Percentiles rank a stretch among this genome's conserved stretches.
Evolutionary conservation across 2,888 invertebrate genomes (phyloP).

Genomic region (Torymus aiolomorphi): DNA sequence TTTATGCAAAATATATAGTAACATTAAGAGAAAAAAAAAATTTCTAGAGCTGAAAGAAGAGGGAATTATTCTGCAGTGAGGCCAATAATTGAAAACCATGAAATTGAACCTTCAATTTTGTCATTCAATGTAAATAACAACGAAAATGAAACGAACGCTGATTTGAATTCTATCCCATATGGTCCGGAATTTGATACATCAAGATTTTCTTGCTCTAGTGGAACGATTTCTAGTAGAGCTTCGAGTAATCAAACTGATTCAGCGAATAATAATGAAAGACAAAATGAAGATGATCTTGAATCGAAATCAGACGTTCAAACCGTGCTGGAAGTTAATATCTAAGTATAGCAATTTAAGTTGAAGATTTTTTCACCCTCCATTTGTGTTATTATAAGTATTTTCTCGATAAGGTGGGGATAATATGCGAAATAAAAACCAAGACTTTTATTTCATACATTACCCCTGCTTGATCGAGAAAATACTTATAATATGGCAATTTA

Average conservation of each 20-base stretch:
- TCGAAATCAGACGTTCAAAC: slow-evolving; percentile 55
- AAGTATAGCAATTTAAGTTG: not conserved
- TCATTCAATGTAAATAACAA: slow-evolving; percentile 28
- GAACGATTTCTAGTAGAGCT: slow-evolving; percentile 22
- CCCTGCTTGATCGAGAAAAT: no score
- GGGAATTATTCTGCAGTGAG: slow-evolving; percentile 42
- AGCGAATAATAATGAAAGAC: slow-evolving; percentile 5
- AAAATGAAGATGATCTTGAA: slow-evolving; percentile 18
- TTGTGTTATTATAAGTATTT: no score
- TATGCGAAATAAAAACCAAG: no score
- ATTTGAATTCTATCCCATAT: slow-evolving; percentile 18
- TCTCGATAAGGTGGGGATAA: no score
- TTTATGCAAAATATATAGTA: not conserved
- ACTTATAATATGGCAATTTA: not conserved
- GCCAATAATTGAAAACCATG: slow-evolving; percentile 28
- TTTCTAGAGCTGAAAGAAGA: slow-evolving; percentile 57
- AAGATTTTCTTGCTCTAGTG: slow-evolving; percentile 45
- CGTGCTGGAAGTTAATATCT: slow-evolving; percentile 59
- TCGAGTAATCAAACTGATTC: slow-evolving; percentile 13
- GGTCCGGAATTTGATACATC: slow-evolving; percentile 19
- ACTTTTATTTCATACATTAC: no score
- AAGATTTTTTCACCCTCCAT: no score
- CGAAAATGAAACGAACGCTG: slow-evolving; percentile 5
- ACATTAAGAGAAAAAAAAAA: not conserved
- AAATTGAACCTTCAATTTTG: slow-evolving; percentile 37